Conservation (phyloP, 2,888 invertebrate species). For the Platerodrilus igneus region DNA sequence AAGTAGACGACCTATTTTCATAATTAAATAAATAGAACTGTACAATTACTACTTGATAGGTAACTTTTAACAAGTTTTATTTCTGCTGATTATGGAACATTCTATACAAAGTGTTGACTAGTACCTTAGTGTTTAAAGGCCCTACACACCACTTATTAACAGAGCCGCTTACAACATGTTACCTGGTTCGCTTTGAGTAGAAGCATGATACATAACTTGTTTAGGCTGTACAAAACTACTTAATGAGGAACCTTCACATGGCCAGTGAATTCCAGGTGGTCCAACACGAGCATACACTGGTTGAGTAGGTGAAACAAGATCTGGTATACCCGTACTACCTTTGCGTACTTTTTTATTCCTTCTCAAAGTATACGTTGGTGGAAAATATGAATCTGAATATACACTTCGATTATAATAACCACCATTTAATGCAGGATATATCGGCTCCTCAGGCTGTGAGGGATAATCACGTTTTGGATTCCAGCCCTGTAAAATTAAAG, state of each 20-base stretch:
- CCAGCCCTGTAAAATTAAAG: slow-evolving; percentile 26
- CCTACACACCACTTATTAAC: too few species aligned
- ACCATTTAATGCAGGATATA: slow-evolving; percentile 61
- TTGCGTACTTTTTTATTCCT: slow-evolving; percentile 41
- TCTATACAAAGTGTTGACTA: too few species aligned
- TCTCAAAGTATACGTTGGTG: slow-evolving; percentile 44
- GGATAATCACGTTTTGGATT: slow-evolving; percentile 28
- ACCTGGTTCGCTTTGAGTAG: slow-evolving; percentile 49
- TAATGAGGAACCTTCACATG: slow-evolving; percentile 40
- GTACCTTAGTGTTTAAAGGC: too few species aligned
- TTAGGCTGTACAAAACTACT: slow-evolving; percentile 45
- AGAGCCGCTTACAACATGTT: slow-evolving; percentile 49
- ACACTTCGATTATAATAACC: slow-evolving; percentile 66
- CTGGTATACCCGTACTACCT: slow-evolving; percentile 32
- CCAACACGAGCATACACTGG: slow-evolving; percentile 48
- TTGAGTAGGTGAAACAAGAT: slow-evolving; percentile 43
- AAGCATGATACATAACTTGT: slow-evolving; percentile 46
- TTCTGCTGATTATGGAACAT: too few species aligned
- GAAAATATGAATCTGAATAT: slow-evolving; percentile 71
- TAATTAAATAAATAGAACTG: too few species aligned
- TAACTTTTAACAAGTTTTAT: too few species aligned
- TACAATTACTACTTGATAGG: too few species aligned
- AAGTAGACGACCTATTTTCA: too few species aligned
- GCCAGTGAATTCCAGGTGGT: slow-evolving; percentile 42
- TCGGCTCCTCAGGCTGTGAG: slow-evolving; percentile 52